These are phyloP conservation scores for Coregonus sp. DNA, from an alignment of 2,797 vertebrate genomes.

Conservation along the genomic window DNA sequence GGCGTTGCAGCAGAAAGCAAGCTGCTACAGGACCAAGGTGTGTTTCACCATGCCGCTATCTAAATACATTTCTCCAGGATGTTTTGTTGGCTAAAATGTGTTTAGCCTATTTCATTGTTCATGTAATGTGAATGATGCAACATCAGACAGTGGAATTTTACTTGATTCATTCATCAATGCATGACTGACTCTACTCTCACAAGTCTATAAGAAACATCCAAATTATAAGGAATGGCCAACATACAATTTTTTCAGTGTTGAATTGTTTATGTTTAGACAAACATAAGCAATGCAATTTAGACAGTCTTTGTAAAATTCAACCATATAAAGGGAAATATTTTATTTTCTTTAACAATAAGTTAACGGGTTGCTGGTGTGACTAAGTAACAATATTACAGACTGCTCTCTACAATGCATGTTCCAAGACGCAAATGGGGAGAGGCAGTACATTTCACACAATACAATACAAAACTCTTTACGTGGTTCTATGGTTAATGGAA, in stretches of 20 bases:
- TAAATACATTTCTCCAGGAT: slow-evolving; percentile 35
- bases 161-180: neutral
- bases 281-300: neutral
- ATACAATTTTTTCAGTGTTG: neutral
- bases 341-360: neutral
- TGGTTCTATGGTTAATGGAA: neutral
- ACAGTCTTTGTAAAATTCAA: slow-evolving; percentile 1
- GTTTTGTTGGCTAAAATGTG: slow-evolving; percentile 58
- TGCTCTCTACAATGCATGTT: neutral
- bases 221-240: neutral
- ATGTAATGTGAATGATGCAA: slow-evolving; percentile 11
- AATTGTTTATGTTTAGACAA: neutral
- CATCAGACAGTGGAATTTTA: slow-evolving; percentile 12
- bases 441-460: neutral
- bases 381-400: neutral
- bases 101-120: slow-evolving; percentile 28
- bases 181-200: no score
- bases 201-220: no score
- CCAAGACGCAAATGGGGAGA: neutral
- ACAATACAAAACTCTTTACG: neutral
- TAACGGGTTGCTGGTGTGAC: neutral
- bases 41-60: slow-evolving; percentile 47
- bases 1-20: slow-evolving; percentile 47
- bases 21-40: slow-evolving; percentile 69
- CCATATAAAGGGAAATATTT: neutral